Conservation (phyloP, 2,888 invertebrate genomes). For the Automeris io region DNA sequence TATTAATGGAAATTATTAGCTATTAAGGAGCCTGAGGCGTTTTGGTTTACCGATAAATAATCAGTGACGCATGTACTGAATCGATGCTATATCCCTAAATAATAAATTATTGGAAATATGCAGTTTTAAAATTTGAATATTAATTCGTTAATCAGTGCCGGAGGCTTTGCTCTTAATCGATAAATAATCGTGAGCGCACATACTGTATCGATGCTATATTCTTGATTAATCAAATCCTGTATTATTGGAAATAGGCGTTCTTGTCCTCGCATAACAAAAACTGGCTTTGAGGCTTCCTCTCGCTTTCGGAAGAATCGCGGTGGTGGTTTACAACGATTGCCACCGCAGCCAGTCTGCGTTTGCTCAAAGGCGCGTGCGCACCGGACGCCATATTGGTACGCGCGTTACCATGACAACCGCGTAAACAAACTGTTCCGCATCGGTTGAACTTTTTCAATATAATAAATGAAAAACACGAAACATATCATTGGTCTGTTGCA, state of each 20-base stretch:
- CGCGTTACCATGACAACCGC: constrained; percentile 70
- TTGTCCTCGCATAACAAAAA: constrained; percentile 68
- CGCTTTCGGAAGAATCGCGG: constrained; percentile 57
- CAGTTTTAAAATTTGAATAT: too few species aligned
- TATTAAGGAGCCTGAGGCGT: background rate
- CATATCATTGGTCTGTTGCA: background rate
- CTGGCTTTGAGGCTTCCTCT: constrained; percentile 66
- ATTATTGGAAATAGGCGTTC: constrained; percentile 43
- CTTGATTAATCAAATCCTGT: too few species aligned
- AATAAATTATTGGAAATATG: too few species aligned
- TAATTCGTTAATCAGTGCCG: background rate
- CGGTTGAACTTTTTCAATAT: constrained; percentile 10
- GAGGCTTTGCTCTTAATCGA: background rate
- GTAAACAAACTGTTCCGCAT: constrained; percentile 39
- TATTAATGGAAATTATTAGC: too few species aligned
- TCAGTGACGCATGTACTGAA: too few species aligned
- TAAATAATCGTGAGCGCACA: constrained; percentile 22
- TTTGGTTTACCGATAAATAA: background rate
- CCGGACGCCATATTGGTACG: constrained; percentile 58
- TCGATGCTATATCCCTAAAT: too few species aligned
- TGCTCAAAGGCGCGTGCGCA: constrained; percentile 63
- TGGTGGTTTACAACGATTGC: constrained; percentile 52
- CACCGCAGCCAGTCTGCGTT: constrained; percentile 56
- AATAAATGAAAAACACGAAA: too few species aligned
- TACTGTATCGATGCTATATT: constrained; percentile 35